A percentile compares a stretch with the other conserved stretches of the same genome.
Evolutionary conservation across 2,888 invertebrate species (phyloP).

Genomic region (Brenthis ino): DNA sequence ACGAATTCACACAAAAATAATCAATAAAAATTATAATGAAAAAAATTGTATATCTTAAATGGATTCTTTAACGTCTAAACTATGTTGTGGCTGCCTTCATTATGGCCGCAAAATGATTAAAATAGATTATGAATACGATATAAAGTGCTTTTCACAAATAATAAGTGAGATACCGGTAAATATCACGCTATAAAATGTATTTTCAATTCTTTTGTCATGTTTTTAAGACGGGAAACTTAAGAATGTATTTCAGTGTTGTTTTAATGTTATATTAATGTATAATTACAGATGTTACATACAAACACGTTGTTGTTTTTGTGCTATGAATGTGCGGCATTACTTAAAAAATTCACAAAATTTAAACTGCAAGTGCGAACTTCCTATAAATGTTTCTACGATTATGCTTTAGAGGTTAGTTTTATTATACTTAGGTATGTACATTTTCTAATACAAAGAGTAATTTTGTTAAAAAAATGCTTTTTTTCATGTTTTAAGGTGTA

Average conservation of each 20-base stretch:
- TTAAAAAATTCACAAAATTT: slow-evolving; percentile 54
- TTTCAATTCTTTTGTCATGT: background rate
- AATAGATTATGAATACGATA: slow-evolving; percentile 48
- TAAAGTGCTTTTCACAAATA: slow-evolving; percentile 59
- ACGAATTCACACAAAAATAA: background rate
- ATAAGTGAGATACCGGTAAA: slow-evolving; percentile 58
- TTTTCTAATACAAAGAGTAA: too few species aligned
- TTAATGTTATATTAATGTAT: background rate
- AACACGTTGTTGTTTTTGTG: slow-evolving; percentile 47
- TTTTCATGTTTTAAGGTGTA: background rate
- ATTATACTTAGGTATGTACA: background rate
- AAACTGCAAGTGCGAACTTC: slow-evolving; percentile 54
- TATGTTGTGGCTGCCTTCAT: slow-evolving; percentile 61
- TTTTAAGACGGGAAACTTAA: background rate
- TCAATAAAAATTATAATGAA: slow-evolving; percentile 5
- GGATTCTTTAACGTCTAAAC: slow-evolving; percentile 17
- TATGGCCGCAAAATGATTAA: slow-evolving; percentile 55
- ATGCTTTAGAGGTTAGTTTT: slow-evolving; percentile 30
- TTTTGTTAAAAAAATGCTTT: background rate
- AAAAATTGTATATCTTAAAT: slow-evolving; percentile 14
- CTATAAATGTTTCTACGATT: slow-evolving; percentile 48
- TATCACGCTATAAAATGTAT: slow-evolving; percentile 12
- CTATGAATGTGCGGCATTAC: slow-evolving; percentile 61
- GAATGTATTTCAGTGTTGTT: background rate
- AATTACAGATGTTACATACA: slow-evolving; percentile 21